Evolutionary conservation across 2,113 vertebrate species (phyloP).

Genomic region (Zootoca vivipara): DNA sequence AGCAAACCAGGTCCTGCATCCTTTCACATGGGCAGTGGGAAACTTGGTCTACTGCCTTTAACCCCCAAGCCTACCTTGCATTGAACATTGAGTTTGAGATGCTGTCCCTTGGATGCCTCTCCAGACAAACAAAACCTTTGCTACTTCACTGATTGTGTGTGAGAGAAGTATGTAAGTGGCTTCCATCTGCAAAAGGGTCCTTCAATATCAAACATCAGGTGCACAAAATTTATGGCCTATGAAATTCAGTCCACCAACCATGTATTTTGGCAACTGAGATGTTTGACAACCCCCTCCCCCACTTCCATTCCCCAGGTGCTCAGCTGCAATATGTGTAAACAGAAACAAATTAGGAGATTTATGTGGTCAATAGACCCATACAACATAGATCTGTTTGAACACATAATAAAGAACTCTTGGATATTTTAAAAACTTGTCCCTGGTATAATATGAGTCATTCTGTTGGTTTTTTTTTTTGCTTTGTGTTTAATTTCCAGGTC

Average conservation of each 20-base stretch:
- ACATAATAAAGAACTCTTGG: not conserved
- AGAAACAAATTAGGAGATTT: not conserved
- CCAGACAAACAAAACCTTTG: too few relatives aligned
- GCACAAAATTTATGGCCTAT: not conserved
- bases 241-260: too few relatives aligned
- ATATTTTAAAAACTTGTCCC: not conserved
- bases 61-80: too few relatives aligned
- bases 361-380: not conserved
- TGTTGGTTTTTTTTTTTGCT: too few relatives aligned
- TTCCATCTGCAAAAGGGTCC: not conserved
- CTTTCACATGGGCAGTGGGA: too few relatives aligned
- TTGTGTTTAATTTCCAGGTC: not conserved
- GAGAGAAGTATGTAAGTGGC: not conserved
- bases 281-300: not conserved
- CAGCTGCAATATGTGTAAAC: not conserved
- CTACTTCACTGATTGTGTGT: not conserved
- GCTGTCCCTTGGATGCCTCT: too few relatives aligned
- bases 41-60: too few relatives aligned
- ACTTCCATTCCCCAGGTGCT: not conserved
- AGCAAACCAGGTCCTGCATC: too few relatives aligned
- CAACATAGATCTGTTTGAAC: not conserved
- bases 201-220: not conserved
- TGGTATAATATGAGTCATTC: not conserved
- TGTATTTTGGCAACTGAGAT: not conserved
- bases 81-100: too few relatives aligned